A percentile compares a stretch with the other conserved stretches of the same genome.
Evolutionary conservation across 1,140 invertebrate genomes (phyloP).

Genomic region (Drosophila triauraria): DNA sequence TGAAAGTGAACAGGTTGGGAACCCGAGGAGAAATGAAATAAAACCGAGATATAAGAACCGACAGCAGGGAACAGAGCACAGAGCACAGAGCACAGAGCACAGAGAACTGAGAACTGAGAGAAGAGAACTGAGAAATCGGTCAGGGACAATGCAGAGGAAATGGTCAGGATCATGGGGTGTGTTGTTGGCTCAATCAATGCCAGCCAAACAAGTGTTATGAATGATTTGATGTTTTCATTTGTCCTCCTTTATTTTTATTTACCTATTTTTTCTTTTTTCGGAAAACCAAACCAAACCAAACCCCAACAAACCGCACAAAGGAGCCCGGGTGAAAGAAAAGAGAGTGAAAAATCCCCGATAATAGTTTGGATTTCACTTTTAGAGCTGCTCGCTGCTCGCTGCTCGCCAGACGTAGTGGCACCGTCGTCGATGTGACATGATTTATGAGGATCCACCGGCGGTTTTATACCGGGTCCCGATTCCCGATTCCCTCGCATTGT

Average conservation of each 20-base stretch:
- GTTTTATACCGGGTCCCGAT: conserved; percentile 7
- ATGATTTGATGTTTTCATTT: conserved; percentile 83
- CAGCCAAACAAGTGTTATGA: conserved; percentile 77
- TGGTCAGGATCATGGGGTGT: conserved; percentile 76
- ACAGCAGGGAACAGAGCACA: background rate
- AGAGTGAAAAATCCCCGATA: conserved; percentile 63
- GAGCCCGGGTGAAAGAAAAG: conserved; percentile 10
- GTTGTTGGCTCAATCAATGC: conserved; percentile 78
- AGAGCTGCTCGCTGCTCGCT: background rate
- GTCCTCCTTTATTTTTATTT: conserved; percentile 31
- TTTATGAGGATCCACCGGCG: conserved; percentile 60
- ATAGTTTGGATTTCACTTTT: conserved; percentile 76
- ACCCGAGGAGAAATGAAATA: conserved; percentile 1
- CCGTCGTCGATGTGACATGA: conserved; percentile 65
- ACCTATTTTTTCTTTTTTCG: conserved; percentile 25
- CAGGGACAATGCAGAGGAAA: conserved; percentile 68
- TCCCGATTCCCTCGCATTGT: conserved; percentile 35
- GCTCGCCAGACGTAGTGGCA: conserved; percentile 58
- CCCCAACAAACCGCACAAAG: conserved; percentile 76
- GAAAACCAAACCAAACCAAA: conserved; percentile 33
- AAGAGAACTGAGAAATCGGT: conserved; percentile 28
- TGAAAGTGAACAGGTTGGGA: conserved; percentile 75
- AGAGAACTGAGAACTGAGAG: conserved; percentile 1
- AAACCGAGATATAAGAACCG: conserved; percentile 4
- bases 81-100: background rate